phyloP scores from a whole-genome alignment of 2,797 vertebrate genomes.

The Neomorphus geoffroyi region DNA sequence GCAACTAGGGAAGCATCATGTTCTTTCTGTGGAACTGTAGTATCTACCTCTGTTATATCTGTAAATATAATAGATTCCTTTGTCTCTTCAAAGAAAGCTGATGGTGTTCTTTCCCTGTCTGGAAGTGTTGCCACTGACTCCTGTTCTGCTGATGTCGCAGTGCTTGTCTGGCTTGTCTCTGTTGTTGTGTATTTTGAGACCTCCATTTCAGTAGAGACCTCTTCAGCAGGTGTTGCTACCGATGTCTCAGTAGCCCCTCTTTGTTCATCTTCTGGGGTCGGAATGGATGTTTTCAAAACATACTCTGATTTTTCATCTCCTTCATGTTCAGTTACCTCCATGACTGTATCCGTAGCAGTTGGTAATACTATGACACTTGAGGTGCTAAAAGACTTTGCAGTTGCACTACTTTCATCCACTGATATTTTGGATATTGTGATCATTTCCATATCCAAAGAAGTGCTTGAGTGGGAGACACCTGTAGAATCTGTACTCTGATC shows the following conservation, averaged over 20 bases:
- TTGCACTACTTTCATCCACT: constrained; percentile 32
- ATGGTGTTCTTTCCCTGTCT: neutral
- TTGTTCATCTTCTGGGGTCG: neutral
- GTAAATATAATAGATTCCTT: constrained; percentile 33
- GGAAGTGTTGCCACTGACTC: constrained; percentile 57
- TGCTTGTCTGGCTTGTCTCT: constrained; percentile 70
- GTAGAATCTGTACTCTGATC: neutral
- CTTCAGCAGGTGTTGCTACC: constrained; percentile 63
- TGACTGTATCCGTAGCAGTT: neutral
- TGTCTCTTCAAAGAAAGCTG: constrained; percentile 20
- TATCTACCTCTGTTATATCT: constrained; percentile 34
- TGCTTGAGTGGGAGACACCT: neutral
- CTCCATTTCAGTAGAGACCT: neutral
- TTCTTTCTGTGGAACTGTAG: constrained; percentile 53
- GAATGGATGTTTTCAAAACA: neutral
- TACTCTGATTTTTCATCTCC: constrained; percentile 61
- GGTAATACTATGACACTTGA: neutral
- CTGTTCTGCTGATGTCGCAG: constrained; percentile 63
- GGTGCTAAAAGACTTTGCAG: neutral
- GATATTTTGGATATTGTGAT: constrained; percentile 53
- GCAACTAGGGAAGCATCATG: constrained; percentile 33
- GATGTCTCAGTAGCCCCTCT: neutral
- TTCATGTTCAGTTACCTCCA: constrained; percentile 66
- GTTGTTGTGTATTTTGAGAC: constrained; percentile 51
- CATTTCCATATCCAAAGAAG: constrained; percentile 33